These are phyloP conservation scores for Pseudorasbora parva DNA, from an alignment of 2,113 vertebrate genomes.

Conservation along the genomic window DNA sequence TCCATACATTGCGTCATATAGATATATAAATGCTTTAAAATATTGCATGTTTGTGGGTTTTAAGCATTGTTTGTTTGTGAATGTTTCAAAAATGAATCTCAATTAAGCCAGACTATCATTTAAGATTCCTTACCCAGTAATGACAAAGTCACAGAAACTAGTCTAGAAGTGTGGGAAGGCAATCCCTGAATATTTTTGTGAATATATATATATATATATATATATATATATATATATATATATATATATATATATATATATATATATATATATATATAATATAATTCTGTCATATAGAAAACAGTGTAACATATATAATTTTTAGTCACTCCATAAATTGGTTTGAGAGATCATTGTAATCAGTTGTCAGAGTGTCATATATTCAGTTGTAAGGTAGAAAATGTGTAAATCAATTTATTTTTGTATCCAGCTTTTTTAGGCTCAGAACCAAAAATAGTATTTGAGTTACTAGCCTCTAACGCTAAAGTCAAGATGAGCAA, in stretches of 20 bases:
- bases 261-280: too few species aligned
- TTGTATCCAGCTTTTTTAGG: neutral
- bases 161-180: neutral
- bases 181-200: neutral
- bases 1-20: too few species aligned
- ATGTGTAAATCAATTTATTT: neutral
- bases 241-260: too few species aligned
- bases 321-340: too few species aligned
- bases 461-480: neutral
- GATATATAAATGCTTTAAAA: too few species aligned
- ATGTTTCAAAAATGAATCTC: too few species aligned
- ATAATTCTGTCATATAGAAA: neutral
- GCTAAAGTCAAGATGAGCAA: neutral
- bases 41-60: too few species aligned
- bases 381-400: neutral
- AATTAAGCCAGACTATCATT: too few species aligned
- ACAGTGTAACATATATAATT: neutral
- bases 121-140: too few species aligned
- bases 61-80: too few species aligned
- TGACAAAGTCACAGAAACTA: neutral
- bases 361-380: neutral
- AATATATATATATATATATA: too few species aligned
- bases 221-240: too few species aligned
- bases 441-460: conserved; percentile 15
- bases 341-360: neutral